Evolutionary conservation across 1,140 invertebrate species (phyloP).

Genomic region (Acromyrmex charruanus): DNA sequence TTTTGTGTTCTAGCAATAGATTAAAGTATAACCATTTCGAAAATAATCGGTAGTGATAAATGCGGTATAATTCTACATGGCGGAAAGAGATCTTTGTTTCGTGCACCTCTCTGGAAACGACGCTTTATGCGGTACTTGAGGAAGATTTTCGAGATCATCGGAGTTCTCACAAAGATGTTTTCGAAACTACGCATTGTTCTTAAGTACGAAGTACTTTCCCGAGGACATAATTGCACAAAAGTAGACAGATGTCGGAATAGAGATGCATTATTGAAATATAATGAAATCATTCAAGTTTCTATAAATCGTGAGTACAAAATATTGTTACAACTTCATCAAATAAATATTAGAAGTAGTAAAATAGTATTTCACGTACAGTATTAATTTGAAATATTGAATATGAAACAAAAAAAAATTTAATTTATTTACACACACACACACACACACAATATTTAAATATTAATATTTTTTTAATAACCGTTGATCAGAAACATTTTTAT

Average conservation of each 20-base stretch:
- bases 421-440: no score
- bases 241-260: conserved; percentile 5
- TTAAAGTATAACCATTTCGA: not conserved
- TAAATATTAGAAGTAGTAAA: not conserved
- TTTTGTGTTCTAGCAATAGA: not conserved
- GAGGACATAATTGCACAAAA: conserved; percentile 8
- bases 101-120: conserved; percentile 28
- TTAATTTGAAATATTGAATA: no score
- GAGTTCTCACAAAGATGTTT: conserved; percentile 57
- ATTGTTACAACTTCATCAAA: not conserved
- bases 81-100: conserved; percentile 8
- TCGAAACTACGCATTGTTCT: conserved; percentile 59
- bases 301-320: conserved; percentile 15
- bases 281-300: not conserved
- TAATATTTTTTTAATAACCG: not conserved
- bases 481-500: not conserved
- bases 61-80: not conserved
- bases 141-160: conserved; percentile 70
- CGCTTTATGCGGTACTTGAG: conserved; percentile 41
- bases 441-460: not conserved
- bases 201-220: conserved; percentile 27
- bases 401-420: no score
- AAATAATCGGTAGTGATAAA: not conserved
- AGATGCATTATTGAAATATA: conserved; percentile 10
- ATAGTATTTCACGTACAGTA: no score